Percentiles rank a stretch among this genome's conserved stretches.
Evolutionary conservation across 2,797 vertebrate species (phyloP).

Genomic region (Huso huso): DNA sequence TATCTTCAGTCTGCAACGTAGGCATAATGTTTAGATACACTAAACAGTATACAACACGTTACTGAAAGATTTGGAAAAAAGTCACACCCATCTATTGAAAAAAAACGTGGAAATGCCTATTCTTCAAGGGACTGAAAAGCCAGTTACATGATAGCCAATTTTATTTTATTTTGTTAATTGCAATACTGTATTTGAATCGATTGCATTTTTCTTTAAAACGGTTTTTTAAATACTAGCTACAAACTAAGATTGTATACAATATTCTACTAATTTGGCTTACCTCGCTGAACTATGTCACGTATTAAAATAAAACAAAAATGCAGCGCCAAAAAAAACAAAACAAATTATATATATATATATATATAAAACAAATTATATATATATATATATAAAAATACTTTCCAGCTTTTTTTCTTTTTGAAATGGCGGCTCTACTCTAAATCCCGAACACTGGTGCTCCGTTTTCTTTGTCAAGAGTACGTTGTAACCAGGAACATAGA

Average conservation of each 20-base stretch:
- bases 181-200: too few species aligned
- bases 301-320: slow-evolving; percentile 7
- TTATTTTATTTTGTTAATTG: neutral
- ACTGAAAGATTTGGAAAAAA: neutral
- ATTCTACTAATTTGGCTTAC: slow-evolving; percentile 36
- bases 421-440: slow-evolving; percentile 49
- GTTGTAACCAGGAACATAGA: slow-evolving; percentile 3
- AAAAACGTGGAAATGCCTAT: neutral
- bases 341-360: neutral
- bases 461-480: slow-evolving; percentile 37
- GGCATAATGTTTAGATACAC: neutral
- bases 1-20: neutral
- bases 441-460: slow-evolving; percentile 21
- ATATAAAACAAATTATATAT: neutral
- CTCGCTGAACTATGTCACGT: slow-evolving; percentile 35
- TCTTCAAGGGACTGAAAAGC: neutral
- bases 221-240: too few species aligned
- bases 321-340: slow-evolving; percentile 21
- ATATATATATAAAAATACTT: neutral
- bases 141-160: slow-evolving; percentile 18
- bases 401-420: slow-evolving; percentile 24
- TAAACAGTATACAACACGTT: neutral
- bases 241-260: neutral
- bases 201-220: too few species aligned
- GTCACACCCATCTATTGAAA: neutral